Evolutionary conservation across 64 coral and sea anemone species (phyloP), one percentile per base, ranked within the genome.

Genomic region (Anthopleura sola): DNA sequence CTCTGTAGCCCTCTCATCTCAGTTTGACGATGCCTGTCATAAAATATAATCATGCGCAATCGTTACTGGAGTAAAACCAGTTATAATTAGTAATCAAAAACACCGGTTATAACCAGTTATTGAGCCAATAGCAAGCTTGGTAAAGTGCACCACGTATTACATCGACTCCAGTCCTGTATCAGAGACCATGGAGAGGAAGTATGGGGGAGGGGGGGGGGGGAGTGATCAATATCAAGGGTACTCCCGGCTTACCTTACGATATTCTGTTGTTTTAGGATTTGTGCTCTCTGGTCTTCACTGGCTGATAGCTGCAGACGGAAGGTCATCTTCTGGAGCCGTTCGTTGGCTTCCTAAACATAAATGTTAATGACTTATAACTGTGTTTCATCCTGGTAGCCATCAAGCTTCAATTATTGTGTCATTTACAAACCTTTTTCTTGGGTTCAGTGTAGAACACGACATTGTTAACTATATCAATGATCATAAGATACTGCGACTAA

Each of bases 371-470:
- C n/a, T 44, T 44, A 13, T 56, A 56, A 56, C 55, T 17, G 55
- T 17, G 17, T 21, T 20, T 56, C 16, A 56, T 17, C 20, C 60
- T 26, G 2, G 60, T 2, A 66, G 6, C 21, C 26, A 9, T 9
- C n/a, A n/a, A n/a, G n/a, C 19, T 66, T 66, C 21, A 26, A 26
- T 6, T 46, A 17, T 37, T 14, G 15, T 32, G 8, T 55, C 9
- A n/a, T 12, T 1, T 26, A 56, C 71, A 33, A 48, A 98, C 95
- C 91, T 98, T 98, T 86, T 98, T 98, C 84, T 98, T 93, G 17
- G 95, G 95, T 89, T 98, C 95, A 23, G 95, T 98, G 64, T 94
- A 98, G 54, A 98, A 54, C n/a, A 98, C 85, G 39, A 94, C 95
- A 39, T 98, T 98, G 37, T 93, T 89, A 16, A 84, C 92, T 29